phyloP scores from a whole-genome alignment of 2,113 vertebrate genomes.

The Eulemur macaco region DNA sequence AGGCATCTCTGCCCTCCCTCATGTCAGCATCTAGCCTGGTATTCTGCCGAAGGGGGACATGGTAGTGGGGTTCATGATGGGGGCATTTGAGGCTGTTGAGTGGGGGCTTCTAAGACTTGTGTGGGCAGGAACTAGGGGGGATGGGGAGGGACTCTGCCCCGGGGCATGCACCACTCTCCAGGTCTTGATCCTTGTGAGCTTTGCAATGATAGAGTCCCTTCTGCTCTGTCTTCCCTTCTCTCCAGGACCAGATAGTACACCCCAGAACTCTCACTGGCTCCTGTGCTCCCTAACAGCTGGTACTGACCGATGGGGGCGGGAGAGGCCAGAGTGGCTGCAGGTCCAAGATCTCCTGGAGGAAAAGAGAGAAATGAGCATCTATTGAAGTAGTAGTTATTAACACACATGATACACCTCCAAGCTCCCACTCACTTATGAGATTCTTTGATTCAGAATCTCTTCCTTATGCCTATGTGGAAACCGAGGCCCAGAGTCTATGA shows the following conservation, averaged over 20 bases:
- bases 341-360: conserved; percentile 54
- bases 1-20: background rate
- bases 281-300: background rate
- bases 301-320: background rate
- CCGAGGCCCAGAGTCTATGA: background rate
- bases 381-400: background rate
- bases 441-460: background rate
- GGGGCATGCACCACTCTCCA: background rate
- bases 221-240: background rate
- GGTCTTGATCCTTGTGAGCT: background rate
- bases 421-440: background rate
- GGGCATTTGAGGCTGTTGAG: background rate
- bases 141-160: background rate
- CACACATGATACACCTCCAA: background rate
- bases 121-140: background rate
- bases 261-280: background rate
- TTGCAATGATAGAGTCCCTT: background rate
- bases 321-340: background rate
- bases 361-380: background rate
- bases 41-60: background rate
- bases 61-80: background rate
- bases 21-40: background rate
- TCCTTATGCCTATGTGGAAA: background rate
- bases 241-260: background rate
- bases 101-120: no score